Evolutionary conservation across 2,113 vertebrate species (phyloP), one percentile per base, ranked within the genome.

Genomic region (Piprites chloris): DNA sequence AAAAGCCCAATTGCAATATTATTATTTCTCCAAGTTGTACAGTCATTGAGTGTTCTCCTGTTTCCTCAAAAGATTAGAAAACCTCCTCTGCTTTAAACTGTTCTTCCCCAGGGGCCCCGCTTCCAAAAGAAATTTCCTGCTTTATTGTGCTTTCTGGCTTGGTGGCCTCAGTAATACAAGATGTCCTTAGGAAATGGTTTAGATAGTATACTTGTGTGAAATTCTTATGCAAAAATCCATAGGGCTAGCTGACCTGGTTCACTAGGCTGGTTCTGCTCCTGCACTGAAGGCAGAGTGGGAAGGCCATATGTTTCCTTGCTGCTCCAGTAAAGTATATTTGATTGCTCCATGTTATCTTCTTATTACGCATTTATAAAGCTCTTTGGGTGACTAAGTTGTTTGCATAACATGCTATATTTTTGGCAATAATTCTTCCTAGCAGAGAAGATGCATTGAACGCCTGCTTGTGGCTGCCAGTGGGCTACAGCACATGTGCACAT

Each of bases 141-240:
- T 67, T 90, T 93, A 92, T 94, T 96, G 81, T 89, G 66, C 87
- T 96, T 96, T 97, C 89, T 97, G 91, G 56, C 63, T 95, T 52
- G 30, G 19, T 82, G 89, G 94, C 58, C 95, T 87, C 81, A 92
- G 52, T 93, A 93, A 96, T 42, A 95, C 92, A 96, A 90, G 85
- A 84, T 91, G 37, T 95, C 74, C 80, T 93, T 83, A 89, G 87
- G 92, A 96, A 97, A 91, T 5, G 8, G 76, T 94, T 96, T 94
- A 94, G 91, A 52, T 84, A 85, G 94, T 87, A 72, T 42, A 52
- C 62, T 78, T 95, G 52, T 75, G 92, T 55, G 90, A 95, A 85
- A 93, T 94, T 93, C 81, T 87, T 89, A 89, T 77, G 87, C 71
- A 97, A 91, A 96, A 92, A 78, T 81, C 39, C 55, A 28, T 78